Conservation (phyloP, 2,888 invertebrate genomes). For the Petrophora chlorosata region DNA sequence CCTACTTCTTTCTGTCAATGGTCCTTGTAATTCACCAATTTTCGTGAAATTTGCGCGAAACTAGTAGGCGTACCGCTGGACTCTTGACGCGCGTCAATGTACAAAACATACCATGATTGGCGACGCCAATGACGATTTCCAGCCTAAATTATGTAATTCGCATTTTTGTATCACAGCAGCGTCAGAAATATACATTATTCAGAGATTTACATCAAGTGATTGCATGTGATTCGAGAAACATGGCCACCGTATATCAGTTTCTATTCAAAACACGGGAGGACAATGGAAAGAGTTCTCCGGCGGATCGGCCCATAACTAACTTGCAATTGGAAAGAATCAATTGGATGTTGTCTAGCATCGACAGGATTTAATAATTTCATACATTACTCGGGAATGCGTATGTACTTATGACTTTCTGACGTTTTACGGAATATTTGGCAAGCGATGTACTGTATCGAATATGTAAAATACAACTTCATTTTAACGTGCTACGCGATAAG, state of each 20-base stretch:
- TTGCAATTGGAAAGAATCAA: constrained; percentile 70
- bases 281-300: constrained; percentile 68
- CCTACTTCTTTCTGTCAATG: constrained; percentile 69
- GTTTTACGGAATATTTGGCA: constrained; percentile 84
- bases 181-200: constrained; percentile 62
- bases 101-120: constrained; percentile 58
- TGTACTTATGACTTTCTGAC: constrained; percentile 83
- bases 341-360: constrained; percentile 70
- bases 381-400: constrained; percentile 79
- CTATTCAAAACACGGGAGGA: constrained; percentile 75
- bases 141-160: constrained; percentile 72
- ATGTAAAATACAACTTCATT: constrained; percentile 66
- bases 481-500: constrained; percentile 63
- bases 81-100: constrained; percentile 53
- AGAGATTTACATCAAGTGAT: constrained; percentile 64
- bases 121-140: constrained; percentile 49
- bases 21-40: constrained; percentile 81
- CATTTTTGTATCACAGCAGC: constrained; percentile 62
- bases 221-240: constrained; percentile 82
- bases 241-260: constrained; percentile 76
- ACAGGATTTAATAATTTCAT: constrained; percentile 79
- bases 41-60: constrained; percentile 79
- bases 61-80: constrained; percentile 57
- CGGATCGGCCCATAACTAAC: constrained; percentile 54
- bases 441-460: constrained; percentile 76